Conservation (phyloP, 1,140 invertebrate genomes). For the Zeugodacus cucurbitae region DNA sequence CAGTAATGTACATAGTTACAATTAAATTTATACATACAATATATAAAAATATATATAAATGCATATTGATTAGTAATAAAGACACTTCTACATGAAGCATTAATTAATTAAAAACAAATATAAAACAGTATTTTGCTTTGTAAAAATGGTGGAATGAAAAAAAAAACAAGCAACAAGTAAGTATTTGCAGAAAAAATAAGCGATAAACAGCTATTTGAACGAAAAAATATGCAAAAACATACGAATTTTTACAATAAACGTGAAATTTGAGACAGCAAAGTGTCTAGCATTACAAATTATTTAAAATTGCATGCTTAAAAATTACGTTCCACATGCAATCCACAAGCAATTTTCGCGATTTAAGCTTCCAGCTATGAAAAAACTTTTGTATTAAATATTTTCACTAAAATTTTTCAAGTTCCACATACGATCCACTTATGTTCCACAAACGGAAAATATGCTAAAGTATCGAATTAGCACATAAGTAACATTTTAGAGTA, state of each 20-base stretch:
- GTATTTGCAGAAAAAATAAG: not conserved
- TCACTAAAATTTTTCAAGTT: not conserved
- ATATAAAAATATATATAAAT: slow-evolving; percentile 39
- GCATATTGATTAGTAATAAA: slow-evolving; percentile 38
- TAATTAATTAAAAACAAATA: slow-evolving; percentile 32
- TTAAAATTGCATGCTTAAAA: not conserved
- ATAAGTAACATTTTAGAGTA: too few relatives aligned
- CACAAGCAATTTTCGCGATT: not conserved
- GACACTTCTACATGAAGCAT: slow-evolving; percentile 29
- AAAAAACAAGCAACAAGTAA: not conserved
- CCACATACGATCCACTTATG: not conserved
- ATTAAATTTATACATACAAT: slow-evolving; percentile 43
- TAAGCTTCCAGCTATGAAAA: not conserved
- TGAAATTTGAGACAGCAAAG: too few relatives aligned
- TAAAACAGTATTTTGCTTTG: not conserved
- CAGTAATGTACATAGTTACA: slow-evolving; percentile 43
- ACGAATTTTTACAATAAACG: too few relatives aligned
- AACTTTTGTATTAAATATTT: not conserved
- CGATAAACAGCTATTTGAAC: not conserved
- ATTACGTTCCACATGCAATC: not conserved
- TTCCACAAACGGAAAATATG: not conserved
- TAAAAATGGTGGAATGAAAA: not conserved
- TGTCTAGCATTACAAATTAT: too few relatives aligned
- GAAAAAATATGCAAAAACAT: too few relatives aligned
- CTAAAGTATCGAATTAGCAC: not conserved